Conservation (phyloP, 1,140 invertebrate genomes). For the Venturia canescens region DNA sequence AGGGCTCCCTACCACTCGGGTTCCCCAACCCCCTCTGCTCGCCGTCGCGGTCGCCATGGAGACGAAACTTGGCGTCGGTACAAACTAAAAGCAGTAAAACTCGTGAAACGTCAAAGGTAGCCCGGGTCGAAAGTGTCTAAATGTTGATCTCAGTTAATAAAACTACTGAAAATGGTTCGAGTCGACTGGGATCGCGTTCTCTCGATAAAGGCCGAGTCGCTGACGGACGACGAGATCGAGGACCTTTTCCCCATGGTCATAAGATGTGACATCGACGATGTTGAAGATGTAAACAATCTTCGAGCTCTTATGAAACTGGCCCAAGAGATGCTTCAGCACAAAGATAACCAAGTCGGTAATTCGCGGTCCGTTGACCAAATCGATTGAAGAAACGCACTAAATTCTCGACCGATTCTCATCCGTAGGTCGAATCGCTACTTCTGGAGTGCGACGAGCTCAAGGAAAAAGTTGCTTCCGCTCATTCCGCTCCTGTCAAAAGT, state of each 20-base stretch:
- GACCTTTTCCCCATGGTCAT: constrained; percentile 79
- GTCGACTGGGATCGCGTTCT: constrained; percentile 81
- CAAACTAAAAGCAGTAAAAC: constrained; percentile 30
- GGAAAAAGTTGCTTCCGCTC: constrained; percentile 67
- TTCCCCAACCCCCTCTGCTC: neutral
- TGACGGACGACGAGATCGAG: constrained; percentile 80
- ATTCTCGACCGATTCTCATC: constrained; percentile 19
- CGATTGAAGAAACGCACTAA: neutral
- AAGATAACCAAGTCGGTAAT: constrained; percentile 80
- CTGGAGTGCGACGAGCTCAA: constrained; percentile 77
- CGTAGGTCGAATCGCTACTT: constrained; percentile 76
- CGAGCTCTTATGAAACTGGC: constrained; percentile 78
- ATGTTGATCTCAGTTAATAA: constrained; percentile 9
- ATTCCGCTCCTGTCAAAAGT: constrained; percentile 58
- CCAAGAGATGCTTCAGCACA: constrained; percentile 82
- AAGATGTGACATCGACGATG: constrained; percentile 79
- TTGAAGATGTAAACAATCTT: constrained; percentile 77
- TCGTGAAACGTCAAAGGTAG: constrained; percentile 40
- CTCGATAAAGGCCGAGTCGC: constrained; percentile 76
- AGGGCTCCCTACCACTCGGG: neutral
- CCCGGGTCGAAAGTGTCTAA: constrained; percentile 12
- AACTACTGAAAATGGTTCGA: constrained; percentile 70
- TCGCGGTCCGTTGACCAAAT: neutral
- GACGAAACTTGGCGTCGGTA: constrained; percentile 28
- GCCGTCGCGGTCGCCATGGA: constrained; percentile 36